Evolutionary conservation across 2,888 invertebrate species (phyloP).

Genomic region (Hyalella azteca): DNA sequence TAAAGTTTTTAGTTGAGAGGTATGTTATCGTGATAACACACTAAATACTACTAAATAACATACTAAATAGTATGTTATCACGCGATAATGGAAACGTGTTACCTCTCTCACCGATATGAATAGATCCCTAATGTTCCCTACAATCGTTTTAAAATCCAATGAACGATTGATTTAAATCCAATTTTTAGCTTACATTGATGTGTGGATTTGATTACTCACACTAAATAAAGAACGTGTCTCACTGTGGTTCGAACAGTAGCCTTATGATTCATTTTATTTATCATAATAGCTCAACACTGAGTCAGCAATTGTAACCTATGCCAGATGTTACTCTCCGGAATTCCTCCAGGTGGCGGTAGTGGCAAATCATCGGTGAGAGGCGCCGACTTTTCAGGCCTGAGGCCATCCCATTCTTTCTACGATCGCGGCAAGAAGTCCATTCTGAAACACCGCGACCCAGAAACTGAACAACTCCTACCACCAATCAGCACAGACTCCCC

Average conservation of each 20-base stretch:
- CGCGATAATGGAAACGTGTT: too few relatives aligned
- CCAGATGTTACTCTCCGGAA: neutral
- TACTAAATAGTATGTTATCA: too few relatives aligned
- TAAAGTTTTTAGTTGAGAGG: too few relatives aligned
- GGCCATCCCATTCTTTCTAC: neutral
- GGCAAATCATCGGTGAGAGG: conserved; percentile 35
- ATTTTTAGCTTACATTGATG: neutral
- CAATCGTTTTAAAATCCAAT: neutral
- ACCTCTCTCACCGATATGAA: too few relatives aligned
- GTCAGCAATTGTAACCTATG: neutral
- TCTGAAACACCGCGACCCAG: conserved; percentile 58
- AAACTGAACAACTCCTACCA: conserved; percentile 58
- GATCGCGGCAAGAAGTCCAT: conserved; percentile 58
- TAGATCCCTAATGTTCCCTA: too few relatives aligned
- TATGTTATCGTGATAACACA: too few relatives aligned
- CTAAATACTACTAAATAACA: too few relatives aligned
- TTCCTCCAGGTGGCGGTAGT: conserved; percentile 7
- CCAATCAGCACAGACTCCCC: conserved; percentile 18
- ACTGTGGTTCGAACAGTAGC: too few relatives aligned
- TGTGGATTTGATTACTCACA: too few relatives aligned
- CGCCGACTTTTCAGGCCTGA: neutral
- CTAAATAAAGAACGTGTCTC: too few relatives aligned
- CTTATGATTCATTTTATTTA: neutral
- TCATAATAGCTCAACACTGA: too few relatives aligned
- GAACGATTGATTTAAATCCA: neutral